Percentiles rank a stretch among this genome's conserved stretches.
phyloP scores from a whole-genome alignment of 2,797 vertebrate species.

The Forpus xanthops region DNA sequence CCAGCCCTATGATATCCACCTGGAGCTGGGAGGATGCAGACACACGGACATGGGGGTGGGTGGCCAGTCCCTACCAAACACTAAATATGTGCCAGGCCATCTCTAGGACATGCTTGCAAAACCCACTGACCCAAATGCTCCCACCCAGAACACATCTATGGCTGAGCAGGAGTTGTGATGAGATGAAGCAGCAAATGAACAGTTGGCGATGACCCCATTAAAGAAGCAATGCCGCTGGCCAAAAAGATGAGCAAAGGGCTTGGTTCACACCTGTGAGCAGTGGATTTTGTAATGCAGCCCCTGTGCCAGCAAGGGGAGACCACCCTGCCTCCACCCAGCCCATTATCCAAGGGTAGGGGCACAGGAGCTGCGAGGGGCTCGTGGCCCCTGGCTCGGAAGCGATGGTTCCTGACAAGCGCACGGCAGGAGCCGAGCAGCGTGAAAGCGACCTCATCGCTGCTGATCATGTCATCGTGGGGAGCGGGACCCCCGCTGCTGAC shows the following conservation, averaged over 20 bases:
- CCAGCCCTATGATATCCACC: rapidly evolving
- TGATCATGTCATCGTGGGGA: constrained; percentile 61
- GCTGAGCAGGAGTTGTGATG: neutral
- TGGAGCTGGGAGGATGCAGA: neutral
- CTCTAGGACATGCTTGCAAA: neutral
- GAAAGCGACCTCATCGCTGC: constrained; percentile 75
- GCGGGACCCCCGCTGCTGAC: constrained; percentile 60
- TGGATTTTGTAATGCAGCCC: neutral
- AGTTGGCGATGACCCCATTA: neutral
- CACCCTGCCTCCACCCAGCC: neutral
- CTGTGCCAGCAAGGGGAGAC: rapidly evolving
- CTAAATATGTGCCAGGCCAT: neutral
- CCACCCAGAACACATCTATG: neutral
- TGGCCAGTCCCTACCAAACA: neutral
- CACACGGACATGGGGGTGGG: rapidly evolving
- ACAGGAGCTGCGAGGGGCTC: neutral
- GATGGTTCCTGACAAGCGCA: constrained; percentile 74
- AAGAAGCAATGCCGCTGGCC: neutral
- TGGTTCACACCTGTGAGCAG: rapidly evolving
- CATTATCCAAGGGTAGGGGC: rapidly evolving
- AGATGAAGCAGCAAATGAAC: neutral
- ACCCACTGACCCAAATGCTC: neutral
- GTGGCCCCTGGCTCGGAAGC: constrained; percentile 56
- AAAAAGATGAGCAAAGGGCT: neutral
- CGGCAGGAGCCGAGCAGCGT: constrained; percentile 67